Evolutionary conservation across 2,113 vertebrate species (phyloP).

Genomic region (Ageneiosus marmoratus): DNA sequence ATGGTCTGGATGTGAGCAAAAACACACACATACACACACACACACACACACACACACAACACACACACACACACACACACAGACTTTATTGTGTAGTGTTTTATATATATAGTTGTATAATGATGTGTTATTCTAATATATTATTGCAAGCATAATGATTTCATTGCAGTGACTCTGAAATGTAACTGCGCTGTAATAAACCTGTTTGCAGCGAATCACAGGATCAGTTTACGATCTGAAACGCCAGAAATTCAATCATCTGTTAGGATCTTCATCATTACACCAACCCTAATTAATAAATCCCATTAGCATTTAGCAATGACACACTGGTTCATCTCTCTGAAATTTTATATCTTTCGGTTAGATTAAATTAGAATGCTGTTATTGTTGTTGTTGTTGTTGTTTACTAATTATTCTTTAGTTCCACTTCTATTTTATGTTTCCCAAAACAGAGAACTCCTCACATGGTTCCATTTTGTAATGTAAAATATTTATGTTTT

Average conservation of each 20-base stretch:
- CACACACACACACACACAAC: neutral
- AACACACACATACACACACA: neutral
- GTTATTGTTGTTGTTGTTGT: no score
- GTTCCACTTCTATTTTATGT: neutral
- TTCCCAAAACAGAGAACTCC: neutral
- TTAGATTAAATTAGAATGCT: neutral
- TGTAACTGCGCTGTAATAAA: neutral
- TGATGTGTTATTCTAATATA: no score
- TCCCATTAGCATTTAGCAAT: neutral
- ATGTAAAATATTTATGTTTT: neutral
- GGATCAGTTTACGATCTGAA: neutral
- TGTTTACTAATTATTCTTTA: no score
- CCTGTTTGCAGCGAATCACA: neutral
- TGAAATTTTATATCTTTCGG: neutral
- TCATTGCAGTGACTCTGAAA: neutral
- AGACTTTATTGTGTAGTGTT: neutral
- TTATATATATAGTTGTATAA: no score
- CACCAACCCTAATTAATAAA: neutral
- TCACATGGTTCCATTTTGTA: neutral
- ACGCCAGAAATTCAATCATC: neutral
- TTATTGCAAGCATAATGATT: no score
- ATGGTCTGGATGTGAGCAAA: constrained; percentile 38
- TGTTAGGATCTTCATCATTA: neutral
- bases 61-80: neutral
- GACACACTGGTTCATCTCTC: neutral